Percentiles rank a stretch among this genome's conserved stretches.
Evolutionary conservation across 2,113 vertebrate genomes (phyloP).

Genomic region (Stomatorhinus ivindoensis): DNA sequence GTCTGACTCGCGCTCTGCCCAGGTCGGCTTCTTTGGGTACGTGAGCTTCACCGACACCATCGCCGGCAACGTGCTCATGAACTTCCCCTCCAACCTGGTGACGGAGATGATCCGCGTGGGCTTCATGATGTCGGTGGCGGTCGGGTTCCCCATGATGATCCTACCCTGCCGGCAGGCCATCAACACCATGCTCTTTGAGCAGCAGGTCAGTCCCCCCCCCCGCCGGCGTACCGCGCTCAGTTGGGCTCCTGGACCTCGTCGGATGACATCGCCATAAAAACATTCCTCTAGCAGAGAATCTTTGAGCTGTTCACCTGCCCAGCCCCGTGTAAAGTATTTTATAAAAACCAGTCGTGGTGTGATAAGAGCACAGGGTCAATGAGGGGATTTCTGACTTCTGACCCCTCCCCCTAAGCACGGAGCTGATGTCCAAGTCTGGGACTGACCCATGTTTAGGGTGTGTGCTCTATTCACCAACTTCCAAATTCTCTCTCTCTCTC

Average conservation of each 20-base stretch:
- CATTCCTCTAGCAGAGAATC: not conserved
- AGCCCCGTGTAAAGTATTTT: not conserved
- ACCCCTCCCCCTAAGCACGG: not conserved
- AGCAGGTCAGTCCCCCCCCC: conserved; percentile 71
- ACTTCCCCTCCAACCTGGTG: conserved; percentile 94
- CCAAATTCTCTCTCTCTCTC: not conserved
- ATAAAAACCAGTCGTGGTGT: not conserved
- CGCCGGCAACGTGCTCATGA: conserved; percentile 89
- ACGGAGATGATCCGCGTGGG: conserved; percentile 90
- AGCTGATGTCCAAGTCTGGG: not conserved
- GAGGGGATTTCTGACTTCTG: not conserved
- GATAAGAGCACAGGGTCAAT: not conserved
- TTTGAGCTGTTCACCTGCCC: not conserved
- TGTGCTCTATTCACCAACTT: not conserved
- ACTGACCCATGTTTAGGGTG: not conserved
- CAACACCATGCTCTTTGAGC: conserved; percentile 94
- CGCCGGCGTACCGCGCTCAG: not conserved
- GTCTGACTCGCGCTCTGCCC: not conserved
- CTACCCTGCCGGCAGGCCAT: conserved; percentile 90
- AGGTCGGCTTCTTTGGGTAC: conserved; percentile 97
- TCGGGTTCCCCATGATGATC: conserved; percentile 99
- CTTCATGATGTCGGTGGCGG: conserved; percentile 95
- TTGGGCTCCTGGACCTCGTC: not conserved
- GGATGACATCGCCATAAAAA: not conserved
- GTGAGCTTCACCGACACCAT: conserved; percentile 91